Evolutionary conservation across 2,888 invertebrate species (phyloP), one percentile per base, ranked within the genome.

Genomic region (Diadromus collaris): DNA sequence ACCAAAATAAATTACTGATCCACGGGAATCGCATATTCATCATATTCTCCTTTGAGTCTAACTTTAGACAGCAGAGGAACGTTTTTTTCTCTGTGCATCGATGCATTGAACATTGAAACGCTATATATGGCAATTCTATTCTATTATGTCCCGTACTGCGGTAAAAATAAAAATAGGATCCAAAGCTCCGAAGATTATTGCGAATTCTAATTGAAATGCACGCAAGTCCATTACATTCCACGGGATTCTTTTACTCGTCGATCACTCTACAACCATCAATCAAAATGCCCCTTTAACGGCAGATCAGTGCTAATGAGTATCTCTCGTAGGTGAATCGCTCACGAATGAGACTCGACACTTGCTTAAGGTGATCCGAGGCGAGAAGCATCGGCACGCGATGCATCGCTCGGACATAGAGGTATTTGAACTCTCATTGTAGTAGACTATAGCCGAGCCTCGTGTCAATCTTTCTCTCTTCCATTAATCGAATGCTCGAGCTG

Each of bases 271-370:
- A 51, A 16, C 51, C 38, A 67, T 54, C 67, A 67, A 54, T 67
- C 67, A 67, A 54, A 34, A 67, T 13, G n/a, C 21, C n/a, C n/a
- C 21, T 54, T 54, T 67, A 67, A 54, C 51, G 67, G 54, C 24
- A 34, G 24, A n/a, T n/a, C 38, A 6, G 10, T 24, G 27, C 67
- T 67, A 67, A 67, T 67, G 67, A 68, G 68, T 41, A 68, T 68
- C 29, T 68, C 68, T 41, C 56, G 24, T 1, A 56, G 38, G 41
- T 27, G 41, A 54, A 56, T 9, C 9, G 34, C 54, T 68, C 41
- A 41, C 54, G 38, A 29, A 29, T 54, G 68, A 68, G 21, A 41
- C 38, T 41, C 41, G 44, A 56, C 29, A 56, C 56, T 41, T 29
- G 27, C n/a, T 51, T 24, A 13, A 21, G 13, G 27, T 27, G 38